Conservation (phyloP, 2,797 vertebrate genomes). For the Sebastes diaconus region DNA sequence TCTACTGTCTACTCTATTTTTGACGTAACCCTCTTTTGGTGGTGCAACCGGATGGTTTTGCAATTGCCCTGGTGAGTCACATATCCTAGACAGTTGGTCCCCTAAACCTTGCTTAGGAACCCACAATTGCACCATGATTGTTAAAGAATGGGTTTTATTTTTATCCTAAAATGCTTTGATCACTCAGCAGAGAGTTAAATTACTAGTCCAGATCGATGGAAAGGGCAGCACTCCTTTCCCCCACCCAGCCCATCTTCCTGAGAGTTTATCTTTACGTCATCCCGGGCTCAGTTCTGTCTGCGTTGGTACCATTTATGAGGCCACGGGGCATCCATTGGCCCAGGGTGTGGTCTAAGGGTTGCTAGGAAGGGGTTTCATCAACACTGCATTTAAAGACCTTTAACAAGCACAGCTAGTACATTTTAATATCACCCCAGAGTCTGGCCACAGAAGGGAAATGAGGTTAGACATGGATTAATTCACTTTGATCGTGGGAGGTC, state of each 20-base stretch:
- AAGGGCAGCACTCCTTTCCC: constrained; percentile 27
- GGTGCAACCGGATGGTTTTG: constrained; percentile 67
- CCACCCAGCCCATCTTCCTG: constrained; percentile 28
- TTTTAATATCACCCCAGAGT: constrained; percentile 35
- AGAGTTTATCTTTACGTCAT: constrained; percentile 38
- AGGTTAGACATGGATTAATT: constrained; percentile 17
- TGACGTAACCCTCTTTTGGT: constrained; percentile 36
- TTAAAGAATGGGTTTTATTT: constrained; percentile 75
- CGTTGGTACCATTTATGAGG: constrained; percentile 32
- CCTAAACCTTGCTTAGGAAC: constrained; percentile 58
- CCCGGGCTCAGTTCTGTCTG: background rate
- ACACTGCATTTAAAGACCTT: constrained; percentile 45
- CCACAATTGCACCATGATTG: constrained; percentile 73
- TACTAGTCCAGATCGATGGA: constrained; percentile 69
- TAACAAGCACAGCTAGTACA: constrained; percentile 34
- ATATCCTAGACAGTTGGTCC: constrained; percentile 54
- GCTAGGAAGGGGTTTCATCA: constrained; percentile 36
- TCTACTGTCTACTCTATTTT: constrained; percentile 44
- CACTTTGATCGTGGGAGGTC: constrained; percentile 26
- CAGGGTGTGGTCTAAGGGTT: constrained; percentile 43
- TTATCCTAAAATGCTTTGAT: constrained; percentile 69
- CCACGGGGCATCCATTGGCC: constrained; percentile 31
- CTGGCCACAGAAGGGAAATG: constrained; percentile 8
- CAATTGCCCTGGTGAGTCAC: constrained; percentile 76
- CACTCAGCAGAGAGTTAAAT: constrained; percentile 58